Conservation (phyloP, 2,797 vertebrate genomes). For the Sebastes glaucus region DNA sequence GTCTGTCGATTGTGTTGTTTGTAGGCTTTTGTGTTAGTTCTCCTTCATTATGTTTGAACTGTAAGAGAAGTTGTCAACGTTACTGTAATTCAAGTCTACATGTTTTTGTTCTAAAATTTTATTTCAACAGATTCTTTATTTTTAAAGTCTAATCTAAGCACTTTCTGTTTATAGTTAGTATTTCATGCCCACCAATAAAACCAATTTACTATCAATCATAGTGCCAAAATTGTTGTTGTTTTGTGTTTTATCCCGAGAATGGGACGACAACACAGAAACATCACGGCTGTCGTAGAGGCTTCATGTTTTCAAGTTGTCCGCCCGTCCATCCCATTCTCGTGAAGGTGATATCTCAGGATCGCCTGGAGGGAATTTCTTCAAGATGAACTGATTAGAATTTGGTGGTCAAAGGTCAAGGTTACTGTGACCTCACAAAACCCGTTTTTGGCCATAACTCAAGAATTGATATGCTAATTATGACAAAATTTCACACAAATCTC, state of each 20-base stretch:
- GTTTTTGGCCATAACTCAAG: too few species aligned
- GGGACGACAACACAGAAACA: background rate
- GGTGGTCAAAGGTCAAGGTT: too few species aligned
- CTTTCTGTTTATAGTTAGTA: conserved; percentile 38
- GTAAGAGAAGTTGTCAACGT: background rate
- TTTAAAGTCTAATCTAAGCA: conserved; percentile 45
- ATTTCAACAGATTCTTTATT: conserved; percentile 38
- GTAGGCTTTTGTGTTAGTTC: background rate
- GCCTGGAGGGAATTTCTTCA: too few species aligned
- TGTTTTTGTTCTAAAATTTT: conserved; percentile 20
- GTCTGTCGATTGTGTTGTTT: background rate
- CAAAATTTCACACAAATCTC: too few species aligned
- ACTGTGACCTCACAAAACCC: too few species aligned
- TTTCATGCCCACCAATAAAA: conserved; percentile 63
- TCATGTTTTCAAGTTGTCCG: background rate
- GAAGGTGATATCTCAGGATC: too few species aligned
- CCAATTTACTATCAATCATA: conserved; percentile 1
- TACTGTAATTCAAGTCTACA: conserved; percentile 10
- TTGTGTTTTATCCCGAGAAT: background rate
- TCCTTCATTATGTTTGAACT: background rate
- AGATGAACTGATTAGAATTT: too few species aligned
- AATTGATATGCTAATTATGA: too few species aligned
- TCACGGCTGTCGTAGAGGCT: background rate
- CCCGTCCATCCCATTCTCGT: background rate
- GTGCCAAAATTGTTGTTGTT: background rate